Evolutionary conservation across 2,113 vertebrate species (phyloP).

Genomic region (Mandrillus leucophaeus): DNA sequence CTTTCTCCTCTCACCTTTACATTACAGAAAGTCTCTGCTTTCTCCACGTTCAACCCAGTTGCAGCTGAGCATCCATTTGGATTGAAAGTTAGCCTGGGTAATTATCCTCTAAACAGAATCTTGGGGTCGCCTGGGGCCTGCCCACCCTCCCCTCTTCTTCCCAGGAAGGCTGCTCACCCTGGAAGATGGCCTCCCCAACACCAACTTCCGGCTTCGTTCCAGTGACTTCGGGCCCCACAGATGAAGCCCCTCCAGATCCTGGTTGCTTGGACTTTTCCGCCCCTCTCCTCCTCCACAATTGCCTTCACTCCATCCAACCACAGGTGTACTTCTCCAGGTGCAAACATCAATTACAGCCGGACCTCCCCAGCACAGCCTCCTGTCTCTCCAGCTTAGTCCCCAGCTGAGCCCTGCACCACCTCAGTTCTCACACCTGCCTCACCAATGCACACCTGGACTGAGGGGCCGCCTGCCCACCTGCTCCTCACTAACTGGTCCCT

Average conservation of each 20-base stretch:
- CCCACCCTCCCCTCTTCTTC: accelerated
- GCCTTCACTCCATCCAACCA: accelerated
- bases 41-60: accelerated
- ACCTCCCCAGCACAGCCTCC: not conserved
- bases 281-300: accelerated
- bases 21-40: not conserved
- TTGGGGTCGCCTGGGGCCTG: accelerated
- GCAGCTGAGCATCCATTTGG: accelerated
- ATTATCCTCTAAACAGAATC: accelerated
- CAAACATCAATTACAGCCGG: too few species aligned
- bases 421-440: accelerated
- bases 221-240: accelerated
- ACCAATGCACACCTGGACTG: accelerated
- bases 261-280: not conserved
- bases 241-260: accelerated
- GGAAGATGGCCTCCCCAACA: accelerated
- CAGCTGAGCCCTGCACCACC: accelerated
- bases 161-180: accelerated
- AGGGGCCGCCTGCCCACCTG: accelerated
- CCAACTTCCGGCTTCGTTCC: accelerated
- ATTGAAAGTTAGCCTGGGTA: not conserved
- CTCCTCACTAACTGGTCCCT: not conserved
- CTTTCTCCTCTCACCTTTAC: accelerated
- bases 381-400: too few species aligned
- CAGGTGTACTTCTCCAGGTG: not conserved